Evolutionary conservation across 2,888 invertebrate genomes (phyloP).

Genomic region (Pseudococcus longispinus): DNA sequence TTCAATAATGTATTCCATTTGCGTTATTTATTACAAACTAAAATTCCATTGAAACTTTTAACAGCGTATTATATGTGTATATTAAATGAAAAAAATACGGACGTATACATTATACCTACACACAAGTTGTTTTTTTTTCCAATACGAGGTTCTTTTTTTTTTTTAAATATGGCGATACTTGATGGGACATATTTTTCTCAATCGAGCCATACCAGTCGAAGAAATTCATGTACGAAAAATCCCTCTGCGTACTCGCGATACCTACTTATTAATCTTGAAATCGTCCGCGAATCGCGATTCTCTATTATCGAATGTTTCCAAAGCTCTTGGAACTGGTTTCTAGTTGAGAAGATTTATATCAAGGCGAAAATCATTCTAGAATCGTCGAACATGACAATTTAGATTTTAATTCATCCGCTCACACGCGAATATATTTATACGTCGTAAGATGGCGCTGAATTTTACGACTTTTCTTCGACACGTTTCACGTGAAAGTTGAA

Average conservation of each 20-base stretch:
- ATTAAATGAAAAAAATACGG: background rate
- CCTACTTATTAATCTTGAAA: background rate
- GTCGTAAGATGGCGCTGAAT: background rate
- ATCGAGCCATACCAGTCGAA: background rate
- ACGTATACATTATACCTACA: slow-evolving; percentile 17
- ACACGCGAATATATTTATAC: slow-evolving; percentile 23
- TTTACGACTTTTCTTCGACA: slow-evolving; percentile 39
- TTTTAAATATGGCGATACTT: background rate
- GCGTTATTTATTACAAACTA: slow-evolving; percentile 44
- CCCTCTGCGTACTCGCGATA: background rate
- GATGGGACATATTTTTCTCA: slow-evolving; percentile 35
- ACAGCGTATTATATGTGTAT: background rate
- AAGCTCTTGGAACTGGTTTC: slow-evolving; percentile 31
- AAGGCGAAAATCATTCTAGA: slow-evolving; percentile 47
- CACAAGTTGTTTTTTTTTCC: background rate
- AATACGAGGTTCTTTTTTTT: slow-evolving; percentile 29
- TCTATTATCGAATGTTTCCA: slow-evolving; percentile 23
- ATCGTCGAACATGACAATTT: slow-evolving; percentile 45
- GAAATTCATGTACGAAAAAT: slow-evolving; percentile 1
- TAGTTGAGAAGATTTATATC: slow-evolving; percentile 47
- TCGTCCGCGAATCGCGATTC: background rate
- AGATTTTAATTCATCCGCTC: slow-evolving; percentile 51
- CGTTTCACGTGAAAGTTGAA: slow-evolving; percentile 33
- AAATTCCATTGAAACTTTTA: slow-evolving; percentile 42
- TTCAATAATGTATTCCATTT: slow-evolving; percentile 42